Percentiles rank a stretch among this genome's conserved stretches.
Evolutionary conservation across 2,888 invertebrate species (phyloP).

Genomic region (Amphipoea lucens): DNA sequence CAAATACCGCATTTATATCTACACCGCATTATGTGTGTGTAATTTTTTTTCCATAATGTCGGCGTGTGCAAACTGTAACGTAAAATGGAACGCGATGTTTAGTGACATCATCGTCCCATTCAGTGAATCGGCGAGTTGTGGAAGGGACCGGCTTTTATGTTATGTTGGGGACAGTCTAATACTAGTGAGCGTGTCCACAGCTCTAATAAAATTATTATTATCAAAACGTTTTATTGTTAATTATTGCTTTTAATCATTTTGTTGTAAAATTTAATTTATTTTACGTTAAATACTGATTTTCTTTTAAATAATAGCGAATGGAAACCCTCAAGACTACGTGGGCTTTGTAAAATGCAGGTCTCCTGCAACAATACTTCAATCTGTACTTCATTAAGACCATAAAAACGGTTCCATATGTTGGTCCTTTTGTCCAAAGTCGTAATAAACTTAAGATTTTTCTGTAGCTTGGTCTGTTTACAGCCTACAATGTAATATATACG

Average conservation of each 20-base stretch:
- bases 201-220: not conserved
- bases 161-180: not conserved
- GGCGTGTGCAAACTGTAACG: no score
- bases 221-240: not conserved
- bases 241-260: not conserved
- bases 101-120: not conserved
- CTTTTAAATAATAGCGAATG: not conserved
- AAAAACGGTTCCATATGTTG: not conserved
- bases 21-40: not conserved
- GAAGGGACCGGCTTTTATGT: not conserved
- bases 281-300: not conserved
- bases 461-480: constrained; percentile 26
- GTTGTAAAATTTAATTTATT: not conserved
- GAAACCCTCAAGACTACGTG: not conserved
- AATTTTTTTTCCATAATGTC: not conserved
- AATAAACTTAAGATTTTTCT: not conserved
- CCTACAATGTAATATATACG: constrained; percentile 15
- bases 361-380: not conserved
- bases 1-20: not conserved
- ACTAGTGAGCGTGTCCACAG: not conserved
- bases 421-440: not conserved
- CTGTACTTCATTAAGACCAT: not conserved
- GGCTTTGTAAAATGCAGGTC: not conserved
- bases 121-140: not conserved
- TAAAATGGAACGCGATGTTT: not conserved